These are phyloP conservation scores for Nasonia giraulti DNA, from an alignment of 1,140 invertebrate genomes.

Conservation along the genomic window DNA sequence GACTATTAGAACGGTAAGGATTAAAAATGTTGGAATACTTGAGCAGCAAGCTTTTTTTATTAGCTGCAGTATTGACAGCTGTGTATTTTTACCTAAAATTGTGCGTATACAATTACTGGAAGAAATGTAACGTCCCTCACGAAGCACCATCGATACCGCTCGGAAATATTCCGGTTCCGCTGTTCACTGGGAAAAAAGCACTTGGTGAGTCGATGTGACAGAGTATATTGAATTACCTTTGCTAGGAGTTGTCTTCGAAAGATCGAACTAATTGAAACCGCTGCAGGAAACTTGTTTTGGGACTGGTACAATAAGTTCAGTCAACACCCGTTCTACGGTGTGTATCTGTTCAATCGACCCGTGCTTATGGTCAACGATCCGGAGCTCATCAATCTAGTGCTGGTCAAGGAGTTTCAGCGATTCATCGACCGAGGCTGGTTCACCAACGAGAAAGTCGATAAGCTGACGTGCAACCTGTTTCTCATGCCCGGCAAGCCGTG, in stretches of 20 bases:
- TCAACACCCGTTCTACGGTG: conserved; percentile 59
- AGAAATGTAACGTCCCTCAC: conserved; percentile 56
- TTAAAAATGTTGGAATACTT: conserved; percentile 13
- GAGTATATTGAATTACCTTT: neutral
- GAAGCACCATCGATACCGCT: conserved; percentile 67
- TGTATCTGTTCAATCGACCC: conserved; percentile 72
- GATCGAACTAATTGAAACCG: too few species aligned
- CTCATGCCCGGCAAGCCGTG: conserved; percentile 68
- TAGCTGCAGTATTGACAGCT: neutral
- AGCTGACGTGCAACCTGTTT: conserved; percentile 74
- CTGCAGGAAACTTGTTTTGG: neutral
- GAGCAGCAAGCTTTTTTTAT: neutral
- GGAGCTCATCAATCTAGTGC: conserved; percentile 70
- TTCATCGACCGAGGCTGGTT: conserved; percentile 70
- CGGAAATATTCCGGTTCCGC: conserved; percentile 69
- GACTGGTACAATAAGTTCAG: conserved; percentile 47
- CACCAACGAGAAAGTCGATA: conserved; percentile 71
- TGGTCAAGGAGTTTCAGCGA: conserved; percentile 72
- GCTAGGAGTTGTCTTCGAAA: neutral
- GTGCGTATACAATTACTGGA: conserved; percentile 61
- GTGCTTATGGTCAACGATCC: conserved; percentile 71
- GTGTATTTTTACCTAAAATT: conserved; percentile 56
- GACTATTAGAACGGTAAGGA: too few species aligned
- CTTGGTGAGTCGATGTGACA: conserved; percentile 18
- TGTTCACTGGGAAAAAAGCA: conserved; percentile 58